phyloP scores from a whole-genome alignment of 2,888 invertebrate genomes.

The Macaria notata region DNA sequence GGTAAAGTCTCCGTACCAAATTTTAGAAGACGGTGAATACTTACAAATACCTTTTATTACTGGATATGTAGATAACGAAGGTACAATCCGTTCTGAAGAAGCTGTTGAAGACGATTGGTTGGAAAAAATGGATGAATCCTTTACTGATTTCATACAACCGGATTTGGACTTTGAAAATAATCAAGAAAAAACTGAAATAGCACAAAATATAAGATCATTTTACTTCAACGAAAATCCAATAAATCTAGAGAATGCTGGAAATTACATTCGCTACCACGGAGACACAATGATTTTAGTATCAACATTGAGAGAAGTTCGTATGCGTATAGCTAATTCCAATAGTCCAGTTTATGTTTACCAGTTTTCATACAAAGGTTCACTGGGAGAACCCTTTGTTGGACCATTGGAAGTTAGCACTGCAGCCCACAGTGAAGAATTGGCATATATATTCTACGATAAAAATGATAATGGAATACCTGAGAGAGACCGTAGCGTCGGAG shows the following conservation, averaged over 20 bases:
- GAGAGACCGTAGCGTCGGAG: conserved; percentile 51
- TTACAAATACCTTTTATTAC: conserved; percentile 61
- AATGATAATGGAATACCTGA: conserved; percentile 27
- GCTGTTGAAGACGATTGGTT: conserved; percentile 58
- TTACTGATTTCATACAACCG: conserved; percentile 61
- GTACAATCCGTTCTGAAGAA: conserved; percentile 61
- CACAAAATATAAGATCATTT: conserved; percentile 47
- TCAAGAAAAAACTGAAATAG: conserved; percentile 40
- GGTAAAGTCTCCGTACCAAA: conserved; percentile 56
- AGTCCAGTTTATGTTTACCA: conserved; percentile 61
- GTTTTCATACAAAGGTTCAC: conserved; percentile 65
- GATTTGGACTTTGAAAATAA: conserved; percentile 56
- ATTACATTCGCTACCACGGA: conserved; percentile 62
- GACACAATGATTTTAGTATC: conserved; percentile 70
- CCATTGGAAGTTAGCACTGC: conserved; percentile 52
- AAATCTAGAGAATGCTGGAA: conserved; percentile 36
- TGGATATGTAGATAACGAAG: conserved; percentile 70
- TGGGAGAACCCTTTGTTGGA: conserved; percentile 55
- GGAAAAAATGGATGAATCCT: conserved; percentile 57
- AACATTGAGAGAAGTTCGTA: conserved; percentile 56
- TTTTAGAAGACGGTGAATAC: conserved; percentile 50
- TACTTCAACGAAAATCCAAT: conserved; percentile 54
- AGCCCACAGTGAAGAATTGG: conserved; percentile 67
- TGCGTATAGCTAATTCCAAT: conserved; percentile 44
- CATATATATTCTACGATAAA: conserved; percentile 56